Conservation (phyloP, 2,113 vertebrate species). For the Pelmatolapia mariae region DNA sequence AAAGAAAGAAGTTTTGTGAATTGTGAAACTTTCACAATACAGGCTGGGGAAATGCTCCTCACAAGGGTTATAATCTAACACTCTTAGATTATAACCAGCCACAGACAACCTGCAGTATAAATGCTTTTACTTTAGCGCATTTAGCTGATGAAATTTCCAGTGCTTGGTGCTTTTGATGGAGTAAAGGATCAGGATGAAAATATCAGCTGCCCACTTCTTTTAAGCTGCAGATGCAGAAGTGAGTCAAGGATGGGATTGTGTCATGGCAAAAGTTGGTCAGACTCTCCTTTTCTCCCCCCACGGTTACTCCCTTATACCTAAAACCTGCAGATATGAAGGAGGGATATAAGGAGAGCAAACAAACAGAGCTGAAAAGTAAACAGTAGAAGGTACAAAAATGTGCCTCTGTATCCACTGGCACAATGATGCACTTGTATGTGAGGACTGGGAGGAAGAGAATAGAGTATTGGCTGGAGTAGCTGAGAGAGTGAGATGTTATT, state of each 20-base stretch:
- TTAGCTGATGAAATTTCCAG: not conserved
- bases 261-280: not conserved
- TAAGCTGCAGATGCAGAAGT: not conserved
- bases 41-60: not conserved
- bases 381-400: conserved; percentile 20
- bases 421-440: conserved; percentile 42
- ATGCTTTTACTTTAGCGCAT: not conserved
- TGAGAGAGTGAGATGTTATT: conserved; percentile 1
- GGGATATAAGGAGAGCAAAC: conserved; percentile 19
- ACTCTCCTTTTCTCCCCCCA: not conserved
- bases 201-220: not conserved
- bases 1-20: not conserved
- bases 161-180: not conserved
- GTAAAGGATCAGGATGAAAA: not conserved
- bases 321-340: not conserved
- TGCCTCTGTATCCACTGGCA: conserved; percentile 20
- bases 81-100: not conserved
- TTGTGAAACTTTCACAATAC: not conserved
- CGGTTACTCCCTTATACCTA: not conserved
- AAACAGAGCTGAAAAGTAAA: conserved; percentile 40
- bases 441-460: conserved; percentile 10
- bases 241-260: not conserved
- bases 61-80: not conserved
- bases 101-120: not conserved
- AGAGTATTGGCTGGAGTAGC: conserved; percentile 34